Conservation (phyloP, 1,140 invertebrate genomes). For the Eriocheir sinensis region DNA sequence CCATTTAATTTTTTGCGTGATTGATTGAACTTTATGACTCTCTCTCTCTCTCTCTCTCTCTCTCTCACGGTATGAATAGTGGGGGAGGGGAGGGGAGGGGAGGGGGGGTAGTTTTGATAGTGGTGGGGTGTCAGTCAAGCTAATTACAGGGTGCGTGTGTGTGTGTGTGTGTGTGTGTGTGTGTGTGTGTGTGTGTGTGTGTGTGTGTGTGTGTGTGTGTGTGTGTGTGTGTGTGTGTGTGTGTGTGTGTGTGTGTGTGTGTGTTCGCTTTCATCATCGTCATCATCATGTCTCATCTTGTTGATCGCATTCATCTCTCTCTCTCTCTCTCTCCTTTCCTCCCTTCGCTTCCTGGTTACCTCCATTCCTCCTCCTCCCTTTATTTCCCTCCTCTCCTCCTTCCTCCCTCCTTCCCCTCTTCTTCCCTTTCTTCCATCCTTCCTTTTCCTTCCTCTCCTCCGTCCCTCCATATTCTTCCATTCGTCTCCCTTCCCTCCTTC, state of each 20-base stretch:
- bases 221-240: no score
- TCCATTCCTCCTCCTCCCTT: not conserved
- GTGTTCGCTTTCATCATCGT: not conserved
- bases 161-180: not conserved
- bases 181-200: conserved; percentile 20
- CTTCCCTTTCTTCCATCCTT: not conserved
- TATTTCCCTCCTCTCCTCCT: not conserved
- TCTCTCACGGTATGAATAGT: no score
- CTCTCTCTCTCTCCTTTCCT: conserved; percentile 22
- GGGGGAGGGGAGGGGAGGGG: no score
- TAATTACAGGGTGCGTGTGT: not conserved
- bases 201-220: conserved; percentile 2
- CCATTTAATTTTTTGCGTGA: no score
- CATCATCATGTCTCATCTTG: not conserved
- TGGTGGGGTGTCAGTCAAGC: no score
- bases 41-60: no score
- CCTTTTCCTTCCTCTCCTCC: no score
- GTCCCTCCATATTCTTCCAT: not conserved
- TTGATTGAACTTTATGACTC: no score
- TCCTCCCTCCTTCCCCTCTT: not conserved
- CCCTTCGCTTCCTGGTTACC: no score
- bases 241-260: no score
- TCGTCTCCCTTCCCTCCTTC: not conserved
- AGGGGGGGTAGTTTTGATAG: no score
- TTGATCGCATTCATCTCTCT: not conserved